phyloP scores from a whole-genome alignment of 92 coral and sea anemone species.

The Epizoanthus illoricatus region DNA sequence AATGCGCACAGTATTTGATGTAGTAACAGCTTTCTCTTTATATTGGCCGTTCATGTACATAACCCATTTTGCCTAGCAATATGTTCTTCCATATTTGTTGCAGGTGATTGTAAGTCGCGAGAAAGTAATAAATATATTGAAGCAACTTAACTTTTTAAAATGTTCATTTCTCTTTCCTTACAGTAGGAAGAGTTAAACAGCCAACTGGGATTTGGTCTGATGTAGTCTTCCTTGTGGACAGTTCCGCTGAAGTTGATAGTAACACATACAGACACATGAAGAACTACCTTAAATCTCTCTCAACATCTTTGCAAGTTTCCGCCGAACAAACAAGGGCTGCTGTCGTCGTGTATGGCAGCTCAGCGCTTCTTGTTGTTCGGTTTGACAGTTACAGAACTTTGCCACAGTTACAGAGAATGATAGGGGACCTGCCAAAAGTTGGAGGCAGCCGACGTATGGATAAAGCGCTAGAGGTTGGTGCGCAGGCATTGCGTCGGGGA shows the following conservation, averaged over 20 bases:
- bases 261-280: slow-evolving; percentile 52
- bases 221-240: slow-evolving; percentile 76
- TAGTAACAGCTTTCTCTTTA: too few relatives aligned
- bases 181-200: slow-evolving; percentile 11
- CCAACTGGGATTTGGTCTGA: slow-evolving; percentile 46
- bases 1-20: too few relatives aligned
- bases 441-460: slow-evolving; percentile 66
- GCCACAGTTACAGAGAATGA: slow-evolving; percentile 38
- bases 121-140: too few relatives aligned
- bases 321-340: slow-evolving; percentile 71
- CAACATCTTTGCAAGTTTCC: slow-evolving; percentile 58
- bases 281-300: slow-evolving; percentile 66
- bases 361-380: slow-evolving; percentile 53
- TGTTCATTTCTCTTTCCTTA: neutral
- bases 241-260: slow-evolving; percentile 63
- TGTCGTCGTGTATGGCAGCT: slow-evolving; percentile 68
- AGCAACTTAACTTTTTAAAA: too few relatives aligned
- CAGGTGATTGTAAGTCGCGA: too few relatives aligned
- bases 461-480: slow-evolving; percentile 63
- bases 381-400: slow-evolving; percentile 57
- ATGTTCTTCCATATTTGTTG: too few relatives aligned
- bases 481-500: slow-evolving; percentile 53
- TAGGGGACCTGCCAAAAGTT: slow-evolving; percentile 22
- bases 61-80: too few relatives aligned
- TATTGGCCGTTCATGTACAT: too few relatives aligned